A percentile compares a stretch with the other conserved stretches of the same genome.
Conservation (phyloP, 1,140 invertebrate genomes). For the Drosophila bocki region DNA sequence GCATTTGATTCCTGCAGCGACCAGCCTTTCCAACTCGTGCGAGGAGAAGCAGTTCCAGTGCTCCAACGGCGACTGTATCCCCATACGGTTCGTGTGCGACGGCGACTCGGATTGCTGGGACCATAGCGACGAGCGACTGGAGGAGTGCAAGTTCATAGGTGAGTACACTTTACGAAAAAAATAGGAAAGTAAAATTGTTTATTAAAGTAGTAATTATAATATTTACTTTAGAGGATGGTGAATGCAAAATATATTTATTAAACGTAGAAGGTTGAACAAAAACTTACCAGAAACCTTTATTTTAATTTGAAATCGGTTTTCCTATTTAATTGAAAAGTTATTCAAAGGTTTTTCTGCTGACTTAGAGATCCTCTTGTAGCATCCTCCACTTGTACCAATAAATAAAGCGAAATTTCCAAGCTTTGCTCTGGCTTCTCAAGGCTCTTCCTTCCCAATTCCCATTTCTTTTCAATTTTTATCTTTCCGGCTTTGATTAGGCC, state of each 20-base stretch:
- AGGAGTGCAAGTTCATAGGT: conserved; percentile 84
- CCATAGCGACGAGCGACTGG: conserved; percentile 90
- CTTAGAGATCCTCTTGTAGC: not conserved
- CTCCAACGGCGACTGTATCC: conserved; percentile 92
- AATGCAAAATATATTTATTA: not conserved
- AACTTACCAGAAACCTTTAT: too few species aligned
- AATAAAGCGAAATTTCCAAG: conserved; percentile 6
- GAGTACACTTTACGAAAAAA: conserved; percentile 33
- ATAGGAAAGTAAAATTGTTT: not conserved
- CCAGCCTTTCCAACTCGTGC: conserved; percentile 85
- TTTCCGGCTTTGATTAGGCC: conserved; percentile 39
- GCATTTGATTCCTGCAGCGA: conserved; percentile 78
- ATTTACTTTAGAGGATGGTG: not conserved
- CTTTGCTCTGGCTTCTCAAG: not conserved
- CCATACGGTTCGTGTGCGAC: conserved; percentile 92
- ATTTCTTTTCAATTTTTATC: conserved; percentile 20
- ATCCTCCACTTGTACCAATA: conserved; percentile 13
- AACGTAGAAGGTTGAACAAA: too few species aligned
- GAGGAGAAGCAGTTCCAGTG: conserved; percentile 91
- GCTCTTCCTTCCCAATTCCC: conserved; percentile 1
- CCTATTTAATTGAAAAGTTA: not conserved
- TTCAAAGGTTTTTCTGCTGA: not conserved
- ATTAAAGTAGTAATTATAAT: not conserved
- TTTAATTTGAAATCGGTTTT: not conserved
- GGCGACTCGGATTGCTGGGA: conserved; percentile 91